phyloP scores from a whole-genome alignment of 1,140 invertebrate species.

The Limonius californicus region DNA sequence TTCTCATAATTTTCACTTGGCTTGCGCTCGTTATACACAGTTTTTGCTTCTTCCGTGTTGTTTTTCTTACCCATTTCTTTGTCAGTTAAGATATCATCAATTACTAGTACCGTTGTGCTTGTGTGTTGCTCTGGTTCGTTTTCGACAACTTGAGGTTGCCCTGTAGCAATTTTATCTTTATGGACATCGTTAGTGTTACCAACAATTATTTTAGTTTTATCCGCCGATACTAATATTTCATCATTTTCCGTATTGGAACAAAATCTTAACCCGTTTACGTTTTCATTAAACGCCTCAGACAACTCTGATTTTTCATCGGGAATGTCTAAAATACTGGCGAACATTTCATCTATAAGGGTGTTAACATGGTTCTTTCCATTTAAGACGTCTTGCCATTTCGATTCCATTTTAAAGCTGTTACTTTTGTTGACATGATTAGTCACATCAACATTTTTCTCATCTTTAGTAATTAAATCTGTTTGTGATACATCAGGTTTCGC shows the following conservation, averaged over 20 bases:
- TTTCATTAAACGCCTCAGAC: constrained; percentile 3
- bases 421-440: not conserved
- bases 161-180: constrained; percentile 15
- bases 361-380: constrained; percentile 43
- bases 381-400: constrained; percentile 29
- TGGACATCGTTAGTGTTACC: constrained; percentile 1
- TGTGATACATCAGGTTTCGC: not conserved
- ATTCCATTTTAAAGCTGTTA: not conserved
- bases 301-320: not conserved
- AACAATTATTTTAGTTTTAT: constrained; percentile 17
- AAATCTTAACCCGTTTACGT: not conserved
- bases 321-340: constrained; percentile 40
- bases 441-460: not conserved
- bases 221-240: not conserved
- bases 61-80: too few species aligned
- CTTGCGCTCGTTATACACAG: not conserved
- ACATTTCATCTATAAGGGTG: constrained; percentile 45
- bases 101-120: too few species aligned
- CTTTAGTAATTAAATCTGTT: not conserved
- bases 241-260: not conserved
- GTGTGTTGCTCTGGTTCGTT: too few species aligned
- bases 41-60: not conserved
- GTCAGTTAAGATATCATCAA: too few species aligned
- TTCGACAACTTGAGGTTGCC: not conserved
- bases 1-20: constrained; percentile 14